phyloP scores from a whole-genome alignment of 2,797 vertebrate genomes.

The Emys orbicularis region DNA sequence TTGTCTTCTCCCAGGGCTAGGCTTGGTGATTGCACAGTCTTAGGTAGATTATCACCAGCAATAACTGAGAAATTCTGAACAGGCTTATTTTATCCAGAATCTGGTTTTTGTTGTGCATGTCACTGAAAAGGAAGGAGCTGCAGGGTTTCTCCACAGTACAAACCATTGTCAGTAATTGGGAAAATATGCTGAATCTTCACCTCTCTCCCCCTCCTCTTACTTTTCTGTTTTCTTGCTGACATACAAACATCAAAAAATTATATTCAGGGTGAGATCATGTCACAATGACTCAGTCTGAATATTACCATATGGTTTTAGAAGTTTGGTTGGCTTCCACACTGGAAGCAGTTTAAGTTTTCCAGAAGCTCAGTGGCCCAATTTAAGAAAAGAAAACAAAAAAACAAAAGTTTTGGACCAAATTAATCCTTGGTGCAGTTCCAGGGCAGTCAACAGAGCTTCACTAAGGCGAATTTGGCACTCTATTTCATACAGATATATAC shows the following conservation, averaged over 20 bases:
- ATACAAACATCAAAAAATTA: slow-evolving; percentile 27
- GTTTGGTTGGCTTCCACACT: slow-evolving; percentile 15
- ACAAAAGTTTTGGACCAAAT: background rate
- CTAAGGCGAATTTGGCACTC: background rate
- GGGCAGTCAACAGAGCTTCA: background rate
- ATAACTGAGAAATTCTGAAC: background rate
- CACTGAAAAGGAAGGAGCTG: background rate
- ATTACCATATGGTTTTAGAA: slow-evolving; percentile 57
- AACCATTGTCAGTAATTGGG: background rate
- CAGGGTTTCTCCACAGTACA: background rate
- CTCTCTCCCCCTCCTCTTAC: background rate
- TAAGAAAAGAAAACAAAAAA: slow-evolving; percentile 33
- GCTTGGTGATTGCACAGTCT: background rate
- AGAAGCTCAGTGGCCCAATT: slow-evolving; percentile 35
- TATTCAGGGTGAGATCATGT: slow-evolving; percentile 55
- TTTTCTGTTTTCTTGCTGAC: slow-evolving; percentile 40
- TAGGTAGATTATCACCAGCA: background rate
- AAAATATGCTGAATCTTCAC: background rate
- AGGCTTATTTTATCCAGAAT: background rate
- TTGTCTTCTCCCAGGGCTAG: background rate
- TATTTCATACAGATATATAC: background rate
- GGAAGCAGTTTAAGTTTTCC: slow-evolving; percentile 53
- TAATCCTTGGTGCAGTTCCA: slow-evolving; percentile 19
- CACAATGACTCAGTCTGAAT: slow-evolving; percentile 59
- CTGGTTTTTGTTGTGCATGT: background rate